Evolutionary conservation across 2,888 invertebrate species (phyloP).

Genomic region (Sepioteuthis lessoniana): DNA sequence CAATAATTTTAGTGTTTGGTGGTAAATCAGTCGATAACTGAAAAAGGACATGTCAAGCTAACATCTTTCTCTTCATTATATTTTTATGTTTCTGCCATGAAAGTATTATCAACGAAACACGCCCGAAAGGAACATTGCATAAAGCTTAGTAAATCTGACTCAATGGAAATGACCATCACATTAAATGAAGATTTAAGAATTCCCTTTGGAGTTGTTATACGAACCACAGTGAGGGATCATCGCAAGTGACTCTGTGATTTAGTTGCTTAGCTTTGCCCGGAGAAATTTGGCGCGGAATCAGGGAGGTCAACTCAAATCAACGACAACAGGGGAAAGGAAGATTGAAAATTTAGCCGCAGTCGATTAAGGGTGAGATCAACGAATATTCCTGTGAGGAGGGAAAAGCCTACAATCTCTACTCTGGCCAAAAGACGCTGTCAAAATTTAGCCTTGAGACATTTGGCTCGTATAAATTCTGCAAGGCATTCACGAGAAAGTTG

Average conservation of each 20-base stretch:
- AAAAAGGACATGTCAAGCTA: neutral
- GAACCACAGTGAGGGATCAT: neutral
- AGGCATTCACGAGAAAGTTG: too few species aligned
- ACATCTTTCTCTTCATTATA: neutral
- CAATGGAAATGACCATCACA: neutral
- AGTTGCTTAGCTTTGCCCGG: neutral
- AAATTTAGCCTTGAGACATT: neutral
- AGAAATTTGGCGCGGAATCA: neutral
- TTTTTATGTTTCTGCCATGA: neutral
- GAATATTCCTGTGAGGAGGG: neutral
- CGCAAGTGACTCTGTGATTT: neutral
- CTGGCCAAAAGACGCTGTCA: neutral
- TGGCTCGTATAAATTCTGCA: neutral
- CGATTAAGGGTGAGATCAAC: neutral
- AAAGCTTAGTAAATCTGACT: neutral
- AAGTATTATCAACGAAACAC: neutral
- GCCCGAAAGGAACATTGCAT: neutral
- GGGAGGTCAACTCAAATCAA: neutral
- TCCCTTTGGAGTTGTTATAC: neutral
- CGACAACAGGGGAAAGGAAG: neutral
- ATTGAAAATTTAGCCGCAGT: neutral
- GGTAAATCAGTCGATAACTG: neutral
- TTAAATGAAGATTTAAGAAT: slow-evolving; percentile 33
- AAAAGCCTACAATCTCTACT: neutral
- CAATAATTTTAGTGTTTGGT: neutral